phyloP scores from a whole-genome alignment of 2,888 invertebrate species.

The Lottia scabra region DNA sequence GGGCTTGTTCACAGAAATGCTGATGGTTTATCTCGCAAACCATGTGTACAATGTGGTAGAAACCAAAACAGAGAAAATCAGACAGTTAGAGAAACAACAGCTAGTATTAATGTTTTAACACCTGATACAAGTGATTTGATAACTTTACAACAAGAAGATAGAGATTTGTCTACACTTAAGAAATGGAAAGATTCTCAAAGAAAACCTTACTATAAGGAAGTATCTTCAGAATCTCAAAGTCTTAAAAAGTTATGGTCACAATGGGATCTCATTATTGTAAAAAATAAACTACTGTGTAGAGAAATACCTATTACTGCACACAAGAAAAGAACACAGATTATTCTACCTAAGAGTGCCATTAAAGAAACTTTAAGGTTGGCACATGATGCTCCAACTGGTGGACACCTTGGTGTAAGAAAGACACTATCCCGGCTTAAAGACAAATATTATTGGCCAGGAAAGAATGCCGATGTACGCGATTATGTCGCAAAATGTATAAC shows the following conservation, averaged over 20 bases:
- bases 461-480: background rate
- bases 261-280: background rate
- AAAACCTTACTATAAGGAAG: background rate
- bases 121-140: background rate
- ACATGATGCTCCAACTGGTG: background rate
- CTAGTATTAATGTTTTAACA: background rate
- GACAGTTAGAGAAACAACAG: too few relatives aligned
- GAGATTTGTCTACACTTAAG: background rate
- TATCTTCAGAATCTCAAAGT: background rate
- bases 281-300: background rate
- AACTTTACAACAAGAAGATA: background rate
- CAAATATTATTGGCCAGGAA: constrained; percentile 8
- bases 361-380: background rate
- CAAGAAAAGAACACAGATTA: background rate
- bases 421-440: background rate
- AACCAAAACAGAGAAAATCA: background rate
- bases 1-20: constrained; percentile 24
- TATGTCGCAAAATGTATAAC: constrained; percentile 8
- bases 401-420: background rate
- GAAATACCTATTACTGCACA: rapidly evolving
- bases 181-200: background rate
- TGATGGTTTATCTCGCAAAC: constrained; percentile 19
- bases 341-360: background rate
- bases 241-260: background rate
- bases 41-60: constrained; percentile 11